Evolutionary conservation across 1,140 invertebrate genomes (phyloP).

Genomic region (Drosophila pseudoananassae): DNA sequence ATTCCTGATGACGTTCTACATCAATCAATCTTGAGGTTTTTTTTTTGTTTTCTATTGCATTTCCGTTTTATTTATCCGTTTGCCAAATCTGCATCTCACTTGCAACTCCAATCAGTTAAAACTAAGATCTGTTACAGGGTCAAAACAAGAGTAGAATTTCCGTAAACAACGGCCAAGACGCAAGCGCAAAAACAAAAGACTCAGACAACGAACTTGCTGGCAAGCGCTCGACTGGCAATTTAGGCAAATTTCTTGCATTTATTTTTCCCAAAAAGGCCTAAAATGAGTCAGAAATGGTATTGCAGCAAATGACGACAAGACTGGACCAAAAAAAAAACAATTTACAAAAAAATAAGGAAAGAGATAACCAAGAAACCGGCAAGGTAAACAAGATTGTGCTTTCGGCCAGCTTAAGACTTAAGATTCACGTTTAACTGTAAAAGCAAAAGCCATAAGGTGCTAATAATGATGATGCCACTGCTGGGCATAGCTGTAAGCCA

Average conservation of each 20-base stretch:
- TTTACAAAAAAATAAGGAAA: conserved; percentile 18
- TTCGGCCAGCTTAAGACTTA: conserved; percentile 6
- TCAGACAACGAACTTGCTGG: conserved; percentile 71
- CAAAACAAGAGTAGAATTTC: conserved; percentile 68
- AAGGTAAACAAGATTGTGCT: conserved; percentile 60
- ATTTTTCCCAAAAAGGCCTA: conserved; percentile 55
- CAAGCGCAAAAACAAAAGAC: conserved; percentile 66
- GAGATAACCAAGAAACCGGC: conserved; percentile 50
- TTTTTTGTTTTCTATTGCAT: conserved; percentile 17
- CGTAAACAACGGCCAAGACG: conserved; percentile 45
- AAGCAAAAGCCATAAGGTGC: conserved; percentile 10
- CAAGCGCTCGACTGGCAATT: conserved; percentile 36
- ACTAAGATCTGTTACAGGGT: conserved; percentile 75
- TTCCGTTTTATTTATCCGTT: conserved; percentile 36
- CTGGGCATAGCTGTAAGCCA: conserved; percentile 64
- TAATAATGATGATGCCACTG: conserved; percentile 24
- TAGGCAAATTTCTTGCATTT: conserved; percentile 77
- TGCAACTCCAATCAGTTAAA: conserved; percentile 40
- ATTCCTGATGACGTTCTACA: conserved; percentile 22
- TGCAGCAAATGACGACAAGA: conserved; percentile 60
- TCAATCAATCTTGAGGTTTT: conserved; percentile 23
- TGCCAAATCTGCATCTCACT: conserved; percentile 49
- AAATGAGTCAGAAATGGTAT: conserved; percentile 59
- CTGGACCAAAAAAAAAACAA: conserved; percentile 20
- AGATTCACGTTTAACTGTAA: conserved; percentile 23